These are phyloP conservation scores for Sprattus sprattus DNA, from an alignment of 2,113 vertebrate genomes.

Conservation along the genomic window DNA sequence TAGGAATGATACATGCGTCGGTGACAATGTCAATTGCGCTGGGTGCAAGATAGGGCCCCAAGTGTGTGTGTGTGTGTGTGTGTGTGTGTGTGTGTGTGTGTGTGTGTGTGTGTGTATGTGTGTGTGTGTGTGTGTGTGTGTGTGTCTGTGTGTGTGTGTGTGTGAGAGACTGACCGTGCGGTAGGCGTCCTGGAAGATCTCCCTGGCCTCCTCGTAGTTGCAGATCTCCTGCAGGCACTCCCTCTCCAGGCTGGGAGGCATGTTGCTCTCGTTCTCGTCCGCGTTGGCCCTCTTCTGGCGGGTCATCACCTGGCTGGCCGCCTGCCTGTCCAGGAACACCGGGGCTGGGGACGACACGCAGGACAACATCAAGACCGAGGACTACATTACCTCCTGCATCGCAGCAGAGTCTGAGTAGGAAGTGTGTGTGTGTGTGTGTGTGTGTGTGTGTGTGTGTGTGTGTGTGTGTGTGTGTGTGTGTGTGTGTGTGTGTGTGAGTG, in stretches of 20 bases:
- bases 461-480: no score
- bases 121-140: not conserved
- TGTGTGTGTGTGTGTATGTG: no score
- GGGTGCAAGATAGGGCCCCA: no score
- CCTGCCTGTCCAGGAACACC: conserved; percentile 71
- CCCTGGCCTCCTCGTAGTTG: conserved; percentile 82
- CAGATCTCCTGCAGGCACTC: conserved; percentile 82
- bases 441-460: no score
- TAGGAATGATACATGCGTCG: no score
- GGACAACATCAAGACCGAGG: no score
- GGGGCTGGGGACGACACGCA: not conserved
- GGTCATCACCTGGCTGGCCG: conserved; percentile 63
- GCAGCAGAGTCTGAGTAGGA: no score
- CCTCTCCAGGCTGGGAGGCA: conserved; percentile 73
- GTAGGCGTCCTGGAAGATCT: conserved; percentile 77
- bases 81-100: not conserved
- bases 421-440: no score
- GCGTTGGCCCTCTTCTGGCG: conserved; percentile 64
- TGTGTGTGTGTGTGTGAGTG: no score
- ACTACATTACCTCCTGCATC: no score
- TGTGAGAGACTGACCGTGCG: conserved; percentile 65
- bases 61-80: no score
- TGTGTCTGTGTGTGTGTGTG: not conserved
- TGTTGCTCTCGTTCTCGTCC: conserved; percentile 57
- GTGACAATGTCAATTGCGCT: no score